Base-by-base conservation (phyloP, 2,113 vertebrate genomes). In the Notarius quadriscutis region DNA sequence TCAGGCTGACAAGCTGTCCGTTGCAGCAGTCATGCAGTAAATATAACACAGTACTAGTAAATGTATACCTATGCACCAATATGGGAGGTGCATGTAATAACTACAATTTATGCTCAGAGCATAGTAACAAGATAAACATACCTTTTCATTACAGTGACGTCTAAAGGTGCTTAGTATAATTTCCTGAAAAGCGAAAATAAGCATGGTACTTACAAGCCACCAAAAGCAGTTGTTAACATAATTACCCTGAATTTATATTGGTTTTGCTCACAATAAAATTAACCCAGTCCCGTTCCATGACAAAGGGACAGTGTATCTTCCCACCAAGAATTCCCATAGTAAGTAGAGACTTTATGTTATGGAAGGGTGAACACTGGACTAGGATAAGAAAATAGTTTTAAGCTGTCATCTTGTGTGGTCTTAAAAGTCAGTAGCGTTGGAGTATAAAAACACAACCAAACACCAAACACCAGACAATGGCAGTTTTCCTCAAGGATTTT, bases 371-470 rank as follows among this genome's bases (percentile, higher is more conserved):
- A 67, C 62, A 85, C 18, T 86, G 50, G 0, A n/a, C 20, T 18
- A 72, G 41, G 34, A 7, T 71, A 72, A 58, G 12, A 84, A 77
- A 60, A 79, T 82, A 86, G 48, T 81, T 71, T 77, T 84, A 81
- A 81, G 15, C 67, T 71, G 27, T 63, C 78, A 67, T 71, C 69
- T 53, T 88, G 86, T 91, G 89, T 85, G 89, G 88, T 81, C 86
- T 48, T 79, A 72, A 34, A 87, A 8, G 83, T 85, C 79, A 79
- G 72, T 57, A 48, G 75, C 77, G 71, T 86, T 62, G 62, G 87
- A 77, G 41, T 81, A 22, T 83, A 82, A 67, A 60, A 63, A 83
- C 71, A 87, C 22, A 78, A 50, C 7, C 86, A 67, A 81, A 71
- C 50, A 50, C 7, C 86, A 67, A 81, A 71, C 50, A 87, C 11